Percentiles rank a stretch among this genome's conserved stretches.
These are phyloP conservation scores for Lasioglossum villosulum DNA, from an alignment of 2,888 invertebrate species.

Conservation along the genomic window DNA sequence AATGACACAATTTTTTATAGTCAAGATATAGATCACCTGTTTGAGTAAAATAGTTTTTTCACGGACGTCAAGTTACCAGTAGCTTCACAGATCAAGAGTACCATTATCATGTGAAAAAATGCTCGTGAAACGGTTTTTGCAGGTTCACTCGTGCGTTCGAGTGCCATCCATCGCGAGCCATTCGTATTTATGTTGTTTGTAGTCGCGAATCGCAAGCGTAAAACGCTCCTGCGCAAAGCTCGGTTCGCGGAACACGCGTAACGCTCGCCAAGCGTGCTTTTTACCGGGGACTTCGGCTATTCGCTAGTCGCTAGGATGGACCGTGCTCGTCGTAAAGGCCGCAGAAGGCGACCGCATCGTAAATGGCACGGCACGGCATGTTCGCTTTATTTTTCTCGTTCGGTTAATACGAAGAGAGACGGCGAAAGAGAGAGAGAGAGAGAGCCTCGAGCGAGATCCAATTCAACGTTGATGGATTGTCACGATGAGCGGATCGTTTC, in stretches of 20 bases:
- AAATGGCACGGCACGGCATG: conserved; percentile 45
- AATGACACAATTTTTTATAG: too few species aligned
- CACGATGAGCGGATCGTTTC: background rate
- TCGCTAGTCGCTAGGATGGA: conserved; percentile 9
- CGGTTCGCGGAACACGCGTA: conserved; percentile 35
- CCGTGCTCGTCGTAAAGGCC: conserved; percentile 58
- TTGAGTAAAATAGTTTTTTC: background rate
- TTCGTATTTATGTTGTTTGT: background rate
- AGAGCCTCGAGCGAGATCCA: conserved; percentile 4
- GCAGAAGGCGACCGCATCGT: conserved; percentile 48
- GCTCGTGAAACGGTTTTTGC: conserved; percentile 1
- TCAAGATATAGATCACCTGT: too few species aligned
- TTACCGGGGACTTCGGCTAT: conserved; percentile 35
- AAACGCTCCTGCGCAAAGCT: background rate
- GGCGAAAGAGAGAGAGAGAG: background rate
- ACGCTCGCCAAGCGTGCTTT: conserved; percentile 42
- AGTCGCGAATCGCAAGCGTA: background rate
- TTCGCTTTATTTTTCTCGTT: conserved; percentile 20
- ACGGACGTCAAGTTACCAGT: background rate
- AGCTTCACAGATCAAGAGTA: background rate
- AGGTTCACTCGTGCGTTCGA: background rate
- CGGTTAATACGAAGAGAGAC: background rate
- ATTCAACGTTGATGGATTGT: conserved; percentile 11
- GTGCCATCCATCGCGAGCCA: background rate
- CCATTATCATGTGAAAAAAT: background rate